Base-by-base conservation (phyloP, 2,797 vertebrate genomes). In the Monodelphis domestica region DNA sequence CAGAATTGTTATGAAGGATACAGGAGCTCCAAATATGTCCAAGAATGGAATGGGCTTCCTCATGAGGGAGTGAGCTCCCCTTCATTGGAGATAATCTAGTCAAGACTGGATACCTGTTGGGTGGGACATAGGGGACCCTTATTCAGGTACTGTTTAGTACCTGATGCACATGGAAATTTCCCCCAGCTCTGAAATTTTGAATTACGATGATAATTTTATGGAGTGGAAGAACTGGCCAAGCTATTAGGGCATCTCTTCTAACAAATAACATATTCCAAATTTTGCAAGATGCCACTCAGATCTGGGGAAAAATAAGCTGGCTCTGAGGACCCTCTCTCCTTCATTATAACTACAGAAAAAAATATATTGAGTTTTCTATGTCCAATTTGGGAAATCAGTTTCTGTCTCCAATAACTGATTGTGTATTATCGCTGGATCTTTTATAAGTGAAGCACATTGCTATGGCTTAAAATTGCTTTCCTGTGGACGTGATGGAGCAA, bases 311-410 rank as follows among this genome's bases (percentile, higher is more conserved):
- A 90, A 78, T 91, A 91, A 91, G 87, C 91, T 53, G 6, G 29
- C 91, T 84, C 54, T 87, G 87, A 95, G 90, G 15, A 93, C 95
- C 78, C 84, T 12, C 96, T 95, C 29, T 53, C 95, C 96, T 97
- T 94, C 95, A 97, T 89, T 63, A 53, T 94, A 93, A 91, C 51
- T 59, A 55, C 90, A 96, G 93, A 29, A 98, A 29, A 98, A 78
- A 97, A 95, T 93, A 89, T 93, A 97, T 96, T 7, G 26, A 92
- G 93, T 94, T 97, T 97, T 96, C 92, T 96, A 95, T 97, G 51
- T 93, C 96, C 97, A 95, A 96, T 98, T 97, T 98, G 95, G 96
- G 94, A 98, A 98, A 97, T 96, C 2, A 96, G 96, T 98, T 98
- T 91, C 93, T 96, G 45, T 93, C 96, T 97, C 97, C 91, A 92